Conservation (phyloP, 30 jellyfish, hydroid and myxozoan genomes). For the Turritopsis rubra region DNA sequence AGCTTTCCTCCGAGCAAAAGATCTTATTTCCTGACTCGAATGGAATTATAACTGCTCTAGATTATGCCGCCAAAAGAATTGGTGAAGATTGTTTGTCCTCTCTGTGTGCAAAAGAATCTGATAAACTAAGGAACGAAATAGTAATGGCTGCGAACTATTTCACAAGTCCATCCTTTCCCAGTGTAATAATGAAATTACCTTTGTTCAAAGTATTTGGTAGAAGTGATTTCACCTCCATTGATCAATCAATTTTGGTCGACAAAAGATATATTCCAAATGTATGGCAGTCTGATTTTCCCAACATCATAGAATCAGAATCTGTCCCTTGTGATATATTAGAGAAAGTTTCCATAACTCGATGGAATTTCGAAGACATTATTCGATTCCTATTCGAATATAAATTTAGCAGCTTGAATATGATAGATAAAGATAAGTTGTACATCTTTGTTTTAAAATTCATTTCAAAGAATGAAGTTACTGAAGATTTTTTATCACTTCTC, state of each 20-base stretch:
- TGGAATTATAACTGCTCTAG: not conserved
- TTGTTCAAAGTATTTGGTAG: not conserved
- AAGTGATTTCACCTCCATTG: not conserved
- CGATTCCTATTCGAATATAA: not conserved
- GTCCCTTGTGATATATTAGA: not conserved
- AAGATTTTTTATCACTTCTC: not conserved
- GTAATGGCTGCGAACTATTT: not conserved
- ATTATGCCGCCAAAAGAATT: not conserved
- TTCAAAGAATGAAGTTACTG: not conserved
- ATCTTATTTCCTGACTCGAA: not conserved
- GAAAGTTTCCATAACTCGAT: not conserved
- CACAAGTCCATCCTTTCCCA: not conserved
- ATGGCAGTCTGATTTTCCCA: not conserved
- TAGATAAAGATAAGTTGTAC: conserved; percentile 3
- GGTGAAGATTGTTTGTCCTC: not conserved
- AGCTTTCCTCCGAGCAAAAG: not conserved
- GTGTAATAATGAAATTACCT: not conserved
- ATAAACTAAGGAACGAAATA: not conserved
- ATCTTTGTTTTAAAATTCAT: conserved; percentile 20
- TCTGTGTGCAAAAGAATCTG: not conserved
- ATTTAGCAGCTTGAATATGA: not conserved
- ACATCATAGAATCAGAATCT: not conserved
- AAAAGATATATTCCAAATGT: not conserved
- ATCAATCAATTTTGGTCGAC: not conserved
- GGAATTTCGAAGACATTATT: conserved; percentile 21